phyloP scores from a whole-genome alignment of 2,888 invertebrate genomes.

The Caenorhabditis sp. region DNA sequence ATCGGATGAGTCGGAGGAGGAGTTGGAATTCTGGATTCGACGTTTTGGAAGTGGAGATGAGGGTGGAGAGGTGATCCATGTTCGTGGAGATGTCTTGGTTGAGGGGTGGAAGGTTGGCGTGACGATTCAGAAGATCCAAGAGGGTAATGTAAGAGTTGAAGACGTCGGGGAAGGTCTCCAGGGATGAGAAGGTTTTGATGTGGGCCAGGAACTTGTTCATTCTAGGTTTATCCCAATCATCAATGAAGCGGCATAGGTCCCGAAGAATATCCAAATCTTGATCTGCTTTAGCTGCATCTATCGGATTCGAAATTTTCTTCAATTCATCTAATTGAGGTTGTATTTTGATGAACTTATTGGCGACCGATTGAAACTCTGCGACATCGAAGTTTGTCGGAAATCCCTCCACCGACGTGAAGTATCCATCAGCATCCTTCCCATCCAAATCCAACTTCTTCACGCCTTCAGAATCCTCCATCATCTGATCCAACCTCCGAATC shows the following conservation, averaged over 20 bases:
- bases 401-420: neutral
- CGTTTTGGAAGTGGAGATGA: neutral
- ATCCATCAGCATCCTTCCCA: neutral
- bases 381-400: neutral
- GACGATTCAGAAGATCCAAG: neutral
- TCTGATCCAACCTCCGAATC: neutral
- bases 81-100: neutral
- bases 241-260: neutral
- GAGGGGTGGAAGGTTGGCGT: neutral
- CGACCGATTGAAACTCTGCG: neutral
- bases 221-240: neutral
- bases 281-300: too few species aligned
- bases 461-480: neutral
- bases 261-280: too few species aligned
- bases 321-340: too few species aligned
- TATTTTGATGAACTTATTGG: too few species aligned
- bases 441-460: neutral
- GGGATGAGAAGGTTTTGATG: neutral
- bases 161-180: conserved; percentile 4
- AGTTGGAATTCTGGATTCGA: too few species aligned
- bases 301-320: too few species aligned
- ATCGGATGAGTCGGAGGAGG: too few species aligned
- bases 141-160: neutral
- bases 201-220: neutral
- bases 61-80: neutral